phyloP scores from a whole-genome alignment of 2,113 vertebrate genomes.

The Cyphotilapia sp. region DNA sequence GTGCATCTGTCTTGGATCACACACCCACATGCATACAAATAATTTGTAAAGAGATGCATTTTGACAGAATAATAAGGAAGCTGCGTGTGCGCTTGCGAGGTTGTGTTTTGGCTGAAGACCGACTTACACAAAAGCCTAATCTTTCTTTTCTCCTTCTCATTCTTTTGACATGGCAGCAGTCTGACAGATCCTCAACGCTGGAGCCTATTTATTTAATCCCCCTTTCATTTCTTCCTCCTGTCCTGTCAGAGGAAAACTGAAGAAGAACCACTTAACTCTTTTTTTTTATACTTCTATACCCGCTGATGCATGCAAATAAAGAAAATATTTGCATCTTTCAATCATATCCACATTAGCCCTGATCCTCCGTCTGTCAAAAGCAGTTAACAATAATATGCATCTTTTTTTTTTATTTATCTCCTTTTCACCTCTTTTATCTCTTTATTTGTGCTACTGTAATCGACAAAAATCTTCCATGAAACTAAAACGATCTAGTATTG shows the following conservation, averaged over 20 bases:
- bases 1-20: constrained; percentile 34
- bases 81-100: background rate
- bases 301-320: constrained; percentile 30
- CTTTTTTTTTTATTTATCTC: background rate
- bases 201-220: constrained; percentile 52
- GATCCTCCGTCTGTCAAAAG: background rate
- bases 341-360: background rate
- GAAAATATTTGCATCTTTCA: constrained; percentile 26
- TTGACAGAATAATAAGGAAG: constrained; percentile 42
- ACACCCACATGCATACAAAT: constrained; percentile 51
- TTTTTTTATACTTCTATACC: background rate
- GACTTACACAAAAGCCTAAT: constrained; percentile 45
- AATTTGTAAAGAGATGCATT: constrained; percentile 42
- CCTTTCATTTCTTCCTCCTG: constrained; percentile 28
- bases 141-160: constrained; percentile 40
- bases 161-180: constrained; percentile 43
- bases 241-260: constrained; percentile 37
- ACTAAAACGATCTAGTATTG: background rate
- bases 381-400: background rate
- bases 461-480: background rate
- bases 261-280: constrained; percentile 37
- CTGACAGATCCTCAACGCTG: constrained; percentile 51
- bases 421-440: background rate
- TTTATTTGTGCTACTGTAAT: background rate
- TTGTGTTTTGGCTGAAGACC: constrained; percentile 6